phyloP scores from a whole-genome alignment of 2,113 vertebrate genomes.

The Catharus fuscescens region DNA sequence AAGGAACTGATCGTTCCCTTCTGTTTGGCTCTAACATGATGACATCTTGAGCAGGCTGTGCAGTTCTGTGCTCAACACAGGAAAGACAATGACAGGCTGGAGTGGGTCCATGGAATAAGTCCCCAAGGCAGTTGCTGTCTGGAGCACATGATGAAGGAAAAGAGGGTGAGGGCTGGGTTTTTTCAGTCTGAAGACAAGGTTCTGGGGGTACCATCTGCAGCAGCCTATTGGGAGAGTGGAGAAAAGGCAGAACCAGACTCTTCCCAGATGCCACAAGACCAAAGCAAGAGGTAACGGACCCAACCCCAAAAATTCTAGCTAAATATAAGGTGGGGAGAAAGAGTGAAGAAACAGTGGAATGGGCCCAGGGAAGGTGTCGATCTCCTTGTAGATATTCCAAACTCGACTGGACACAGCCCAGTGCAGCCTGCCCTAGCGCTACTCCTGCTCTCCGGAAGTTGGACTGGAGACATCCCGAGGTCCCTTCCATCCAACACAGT shows the following conservation, averaged over 20 bases:
- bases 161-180: background rate
- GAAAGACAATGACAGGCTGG: background rate
- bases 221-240: background rate
- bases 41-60: background rate
- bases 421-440: background rate
- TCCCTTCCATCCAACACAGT: background rate
- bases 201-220: background rate
- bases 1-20: background rate
- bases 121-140: background rate
- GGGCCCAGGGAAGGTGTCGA: background rate
- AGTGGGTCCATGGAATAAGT: background rate
- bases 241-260: background rate
- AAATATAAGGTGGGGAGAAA: background rate
- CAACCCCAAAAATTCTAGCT: background rate
- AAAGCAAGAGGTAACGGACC: background rate
- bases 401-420: background rate
- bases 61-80: background rate
- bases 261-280: background rate
- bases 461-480: background rate
- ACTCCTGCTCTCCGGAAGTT: background rate
- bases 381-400: background rate
- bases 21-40: fast-evolving
- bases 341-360: background rate
- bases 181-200: background rate
- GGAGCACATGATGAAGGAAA: background rate